phyloP scores from a whole-genome alignment of 30 jellyfish, hydroid and myxozoan genomes.

The Aurelia sp. region DNA sequence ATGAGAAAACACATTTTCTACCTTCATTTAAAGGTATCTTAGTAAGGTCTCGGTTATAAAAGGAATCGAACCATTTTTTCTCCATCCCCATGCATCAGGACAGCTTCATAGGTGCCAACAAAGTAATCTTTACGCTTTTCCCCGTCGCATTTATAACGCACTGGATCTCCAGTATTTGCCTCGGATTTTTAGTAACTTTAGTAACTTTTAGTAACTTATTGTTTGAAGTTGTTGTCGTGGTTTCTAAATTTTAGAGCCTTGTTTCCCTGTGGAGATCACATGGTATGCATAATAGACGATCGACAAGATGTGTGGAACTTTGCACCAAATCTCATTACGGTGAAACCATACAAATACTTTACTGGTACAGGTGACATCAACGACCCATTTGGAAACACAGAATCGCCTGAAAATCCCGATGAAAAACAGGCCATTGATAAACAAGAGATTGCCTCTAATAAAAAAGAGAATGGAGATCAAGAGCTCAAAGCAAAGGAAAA shows the following conservation, averaged over 20 bases:
- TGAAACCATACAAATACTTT: constrained; percentile 89
- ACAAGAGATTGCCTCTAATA: neutral
- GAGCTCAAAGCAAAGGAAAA: constrained; percentile 6
- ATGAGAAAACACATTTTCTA: too few species aligned
- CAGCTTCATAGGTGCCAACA: too few species aligned
- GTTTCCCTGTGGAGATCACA: constrained; percentile 98
- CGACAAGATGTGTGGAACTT: constrained; percentile 98
- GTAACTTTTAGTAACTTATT: too few species aligned
- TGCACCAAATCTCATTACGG: constrained; percentile 94
- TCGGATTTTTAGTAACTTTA: too few species aligned
- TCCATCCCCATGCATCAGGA: too few species aligned
- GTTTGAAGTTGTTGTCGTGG: too few species aligned
- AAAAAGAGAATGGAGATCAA: constrained; percentile 10
- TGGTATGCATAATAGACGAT: constrained; percentile 99
- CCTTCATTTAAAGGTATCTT: too few species aligned
- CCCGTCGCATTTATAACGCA: too few species aligned
- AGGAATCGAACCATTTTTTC: too few species aligned
- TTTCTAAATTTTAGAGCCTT: constrained; percentile 58
- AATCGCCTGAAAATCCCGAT: constrained; percentile 18
- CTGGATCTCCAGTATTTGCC: too few species aligned
- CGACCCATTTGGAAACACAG: constrained; percentile 76
- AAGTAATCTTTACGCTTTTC: too few species aligned
- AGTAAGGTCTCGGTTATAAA: too few species aligned
- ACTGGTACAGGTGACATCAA: constrained; percentile 89
- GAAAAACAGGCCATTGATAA: neutral